These are phyloP conservation scores for Catostylus mosaicus DNA, from an alignment of 30 jellyfish, hydroid and myxozoan genomes.

Conservation along the genomic window DNA sequence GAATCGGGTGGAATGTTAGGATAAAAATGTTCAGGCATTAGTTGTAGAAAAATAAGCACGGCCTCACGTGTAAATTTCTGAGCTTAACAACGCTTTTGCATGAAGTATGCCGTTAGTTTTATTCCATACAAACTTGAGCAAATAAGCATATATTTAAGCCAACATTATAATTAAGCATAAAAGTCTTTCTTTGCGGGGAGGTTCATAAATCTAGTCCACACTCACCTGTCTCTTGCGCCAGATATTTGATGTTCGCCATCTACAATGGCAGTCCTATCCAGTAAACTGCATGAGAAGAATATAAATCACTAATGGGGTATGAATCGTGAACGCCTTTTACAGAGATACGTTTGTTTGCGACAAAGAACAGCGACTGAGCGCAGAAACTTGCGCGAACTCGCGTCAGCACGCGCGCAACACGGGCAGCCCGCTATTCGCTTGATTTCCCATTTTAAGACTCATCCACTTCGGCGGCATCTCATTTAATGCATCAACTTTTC, in stretches of 20 bases:
- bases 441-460: background rate
- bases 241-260: slow-evolving; percentile 70
- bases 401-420: background rate
- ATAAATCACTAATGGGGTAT: background rate
- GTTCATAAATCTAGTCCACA: too few relatives aligned
- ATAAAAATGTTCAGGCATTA: too few relatives aligned
- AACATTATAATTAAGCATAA: too few relatives aligned
- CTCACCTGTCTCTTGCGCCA: slow-evolving; percentile 77
- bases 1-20: too few relatives aligned
- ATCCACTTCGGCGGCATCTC: background rate
- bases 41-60: too few relatives aligned
- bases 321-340: background rate
- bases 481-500: background rate
- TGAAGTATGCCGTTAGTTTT: too few relatives aligned
- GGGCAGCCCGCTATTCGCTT: background rate
- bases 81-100: too few relatives aligned
- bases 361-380: background rate
- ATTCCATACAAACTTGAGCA: too few relatives aligned
- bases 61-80: too few relatives aligned
- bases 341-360: background rate
- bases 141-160: too few relatives aligned
- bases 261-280: slow-evolving; percentile 34
- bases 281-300: slow-evolving; percentile 24
- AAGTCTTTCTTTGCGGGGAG: too few relatives aligned
- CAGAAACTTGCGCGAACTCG: background rate